Evolutionary conservation across 1,140 invertebrate species (phyloP), one percentile per base, ranked within the genome.

Genomic region (Pogonognathellus flavescens): DNA sequence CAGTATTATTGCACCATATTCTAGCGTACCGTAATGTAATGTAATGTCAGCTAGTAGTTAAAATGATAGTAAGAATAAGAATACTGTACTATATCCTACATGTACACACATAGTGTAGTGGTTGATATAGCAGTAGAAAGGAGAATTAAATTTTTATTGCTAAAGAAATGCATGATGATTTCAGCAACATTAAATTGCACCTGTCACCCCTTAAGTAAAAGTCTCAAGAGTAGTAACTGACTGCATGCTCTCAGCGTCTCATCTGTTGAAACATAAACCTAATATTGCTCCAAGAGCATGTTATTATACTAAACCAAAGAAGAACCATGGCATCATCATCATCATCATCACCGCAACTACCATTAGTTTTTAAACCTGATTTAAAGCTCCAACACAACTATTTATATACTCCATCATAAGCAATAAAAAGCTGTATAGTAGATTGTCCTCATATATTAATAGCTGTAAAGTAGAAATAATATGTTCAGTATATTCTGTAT

Each of bases 101-200:
- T n/a, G 66, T 9, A 76, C 25, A 4, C 25, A 49, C 8, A 41
- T 1, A 41, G 2, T 41, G 31, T 72, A 49, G 9, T 4, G 10
- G n/a, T n/a, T 10, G 25, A 41, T 14, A 16, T 57, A 13, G 9
- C 31, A 76, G 70, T 66, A 25, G 25, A 66, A 66, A 25, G 53
- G 53, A 72, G 41, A 31, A 72, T 41, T 50, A 31, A 76, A 76
- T 49, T 50, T 66, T 66, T 66, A 66, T 66, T 66, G 22, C 62
- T 14, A 66, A 25, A 76, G 70, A 76, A 76, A 76, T 76, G 70
- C 70, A 76, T 41, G 25, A 49, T 50, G 70, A 76, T 76, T 76
- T 76, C 16, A 76, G 70, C 41, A 76, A 76, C 31, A 50, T 41
- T 76, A 76, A 76, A 76, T 76, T 76, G 70, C 70, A 76, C 70